Base-by-base conservation (phyloP, 2,888 invertebrate genomes). In the Hipparchia sbordonii region DNA sequence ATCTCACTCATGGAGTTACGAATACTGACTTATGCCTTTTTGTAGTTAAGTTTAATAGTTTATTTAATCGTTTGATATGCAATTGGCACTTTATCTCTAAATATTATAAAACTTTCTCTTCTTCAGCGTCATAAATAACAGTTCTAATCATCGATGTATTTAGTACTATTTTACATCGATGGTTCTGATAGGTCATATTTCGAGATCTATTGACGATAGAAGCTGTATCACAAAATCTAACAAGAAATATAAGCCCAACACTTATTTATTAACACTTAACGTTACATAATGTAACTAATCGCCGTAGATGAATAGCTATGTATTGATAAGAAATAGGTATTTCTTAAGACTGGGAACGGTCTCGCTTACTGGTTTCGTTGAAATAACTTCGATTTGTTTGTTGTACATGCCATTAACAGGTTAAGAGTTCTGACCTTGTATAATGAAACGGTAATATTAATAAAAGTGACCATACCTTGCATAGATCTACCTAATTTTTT, bases 331-430 rank as follows among this genome's bases (percentile, higher is more conserved):
- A 69, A 59, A 51, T 60, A 68, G 46, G 33, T 65, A 65, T 65
- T 65, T 69, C 57, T 68, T 12, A 48, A 67, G 8, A 46, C 45
- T 69, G 60, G 68, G 59, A 59, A 51, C 59, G 59, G 69, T 69
- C 59, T 51, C 61, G 69, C 61, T 52, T 52, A 52, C 60, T 61
- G 52, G 69, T 39, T 61, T 69, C 69, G 61, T 52, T 69, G 69
- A 69, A 69, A 61, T 69, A 61, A 69, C 69, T 69, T 52, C n/a
- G 52, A 61, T 69, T 69, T 60, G 60, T 61, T 61, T 33, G 61
- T 52, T 61, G 13, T 59, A 59, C 48, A 2, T 39, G 5, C 46
- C 57, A 48, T 51, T 33, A 60, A 69, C 51, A 51, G 69, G 61
- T 52, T 61, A 61, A 52, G 52, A 39, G 61, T 69, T 52, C 13